phyloP scores from a whole-genome alignment of 1,140 invertebrate genomes.

The Phortica variegata region DNA sequence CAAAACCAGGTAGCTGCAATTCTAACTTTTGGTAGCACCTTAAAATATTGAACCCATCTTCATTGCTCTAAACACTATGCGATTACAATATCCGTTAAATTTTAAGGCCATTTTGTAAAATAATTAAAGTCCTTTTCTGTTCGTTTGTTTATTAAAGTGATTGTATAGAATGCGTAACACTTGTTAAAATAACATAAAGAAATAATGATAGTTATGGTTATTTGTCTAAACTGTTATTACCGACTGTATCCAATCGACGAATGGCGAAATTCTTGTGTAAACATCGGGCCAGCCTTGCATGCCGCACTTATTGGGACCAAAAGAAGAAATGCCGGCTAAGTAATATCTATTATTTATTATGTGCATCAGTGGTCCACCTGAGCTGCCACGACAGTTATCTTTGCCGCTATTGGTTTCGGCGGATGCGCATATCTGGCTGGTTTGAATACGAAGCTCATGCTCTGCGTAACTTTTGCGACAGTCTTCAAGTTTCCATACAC shows the following conservation, averaged over 20 bases:
- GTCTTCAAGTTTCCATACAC: conserved; percentile 18
- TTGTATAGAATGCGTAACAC: too few relatives aligned
- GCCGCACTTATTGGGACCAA: conserved; percentile 72
- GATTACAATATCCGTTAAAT: too few relatives aligned
- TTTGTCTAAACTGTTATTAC: too few relatives aligned
- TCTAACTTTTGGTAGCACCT: too few relatives aligned
- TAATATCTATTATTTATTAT: conserved; percentile 56
- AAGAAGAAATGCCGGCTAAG: conserved; percentile 68
- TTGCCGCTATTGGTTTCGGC: conserved; percentile 55
- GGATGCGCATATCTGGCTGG: conserved; percentile 28
- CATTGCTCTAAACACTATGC: too few relatives aligned
- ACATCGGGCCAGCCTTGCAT: conserved; percentile 69
- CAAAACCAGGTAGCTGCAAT: too few relatives aligned
- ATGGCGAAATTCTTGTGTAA: conserved; percentile 67
- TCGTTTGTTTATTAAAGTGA: too few relatives aligned
- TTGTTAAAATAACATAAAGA: too few relatives aligned
- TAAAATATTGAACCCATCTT: too few relatives aligned
- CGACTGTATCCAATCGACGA: conserved; percentile 43
- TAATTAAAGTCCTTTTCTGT: too few relatives aligned
- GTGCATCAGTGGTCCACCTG: conserved; percentile 62
- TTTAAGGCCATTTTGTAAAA: too few relatives aligned
- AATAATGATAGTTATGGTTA: too few relatives aligned
- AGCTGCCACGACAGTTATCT: conserved; percentile 60
- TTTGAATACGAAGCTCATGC: conserved; percentile 12
- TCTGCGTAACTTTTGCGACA: conserved; percentile 29